Evolutionary conservation across 1,140 invertebrate species (phyloP).

Genomic region (Drosophila fuyamai): DNA sequence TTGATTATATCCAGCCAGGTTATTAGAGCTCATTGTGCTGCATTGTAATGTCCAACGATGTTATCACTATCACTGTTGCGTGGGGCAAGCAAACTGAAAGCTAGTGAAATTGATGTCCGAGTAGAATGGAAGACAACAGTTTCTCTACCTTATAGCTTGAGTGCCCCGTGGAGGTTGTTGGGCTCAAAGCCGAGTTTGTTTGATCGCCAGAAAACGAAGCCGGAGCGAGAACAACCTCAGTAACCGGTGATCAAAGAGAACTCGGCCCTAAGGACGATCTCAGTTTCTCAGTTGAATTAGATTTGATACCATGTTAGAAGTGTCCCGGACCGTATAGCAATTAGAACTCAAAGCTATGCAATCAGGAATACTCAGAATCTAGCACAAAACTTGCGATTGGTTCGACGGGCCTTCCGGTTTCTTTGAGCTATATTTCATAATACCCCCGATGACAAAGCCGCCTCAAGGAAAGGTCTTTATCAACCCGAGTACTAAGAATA

Average conservation of each 20-base stretch:
- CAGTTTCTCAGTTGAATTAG: neutral
- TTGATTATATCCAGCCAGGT: conserved; percentile 45
- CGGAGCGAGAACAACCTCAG: conserved; percentile 29
- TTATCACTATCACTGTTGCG: conserved; percentile 38
- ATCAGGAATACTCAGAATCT: conserved; percentile 70
- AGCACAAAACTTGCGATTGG: conserved; percentile 17
- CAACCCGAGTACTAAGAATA: conserved; percentile 58
- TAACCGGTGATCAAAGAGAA: conserved; percentile 54
- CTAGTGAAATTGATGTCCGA: conserved; percentile 67
- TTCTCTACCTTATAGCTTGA: conserved; percentile 74
- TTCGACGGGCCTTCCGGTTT: neutral
- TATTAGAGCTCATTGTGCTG: conserved; percentile 39
- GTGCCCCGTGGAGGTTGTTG: conserved; percentile 12
- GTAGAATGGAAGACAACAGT: conserved; percentile 45
- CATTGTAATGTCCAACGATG: conserved; percentile 8
- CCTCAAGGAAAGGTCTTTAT: conserved; percentile 35
- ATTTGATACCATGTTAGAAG: conserved; percentile 45
- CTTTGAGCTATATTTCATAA: conserved; percentile 53
- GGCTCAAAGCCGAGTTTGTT: conserved; percentile 32
- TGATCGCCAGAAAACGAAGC: conserved; percentile 53
- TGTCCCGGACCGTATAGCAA: conserved; percentile 61
- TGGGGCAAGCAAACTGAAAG: conserved; percentile 72
- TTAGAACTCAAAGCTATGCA: conserved; percentile 46
- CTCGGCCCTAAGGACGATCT: conserved; percentile 3
- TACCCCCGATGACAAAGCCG: conserved; percentile 60